Evolutionary conservation across 2,797 vertebrate species (phyloP).

Genomic region (Tachyglossus aculeatus): DNA sequence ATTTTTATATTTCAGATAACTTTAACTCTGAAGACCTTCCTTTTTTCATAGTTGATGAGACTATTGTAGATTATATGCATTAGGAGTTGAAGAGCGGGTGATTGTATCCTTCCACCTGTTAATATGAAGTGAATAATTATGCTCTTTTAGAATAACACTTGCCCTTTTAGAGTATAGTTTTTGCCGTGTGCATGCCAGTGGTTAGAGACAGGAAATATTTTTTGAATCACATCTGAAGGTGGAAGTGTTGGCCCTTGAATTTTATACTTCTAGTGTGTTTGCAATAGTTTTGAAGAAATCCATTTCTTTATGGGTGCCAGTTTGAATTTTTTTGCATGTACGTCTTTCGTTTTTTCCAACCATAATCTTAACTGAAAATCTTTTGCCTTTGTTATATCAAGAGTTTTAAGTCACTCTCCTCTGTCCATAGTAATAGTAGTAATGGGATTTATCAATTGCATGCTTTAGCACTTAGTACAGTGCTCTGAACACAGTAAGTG

Average conservation of each 20-base stretch:
- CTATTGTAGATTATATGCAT: neutral
- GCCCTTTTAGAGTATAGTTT: slow-evolving; percentile 8
- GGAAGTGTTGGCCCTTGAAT: neutral
- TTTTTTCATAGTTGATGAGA: neutral
- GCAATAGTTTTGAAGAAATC: slow-evolving; percentile 41
- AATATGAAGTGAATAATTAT: neutral
- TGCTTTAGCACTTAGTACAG: no score
- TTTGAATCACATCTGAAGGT: neutral
- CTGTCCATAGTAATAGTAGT: slow-evolving; percentile 1
- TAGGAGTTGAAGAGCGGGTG: neutral
- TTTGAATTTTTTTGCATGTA: slow-evolving; percentile 38
- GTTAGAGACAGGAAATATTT: slow-evolving; percentile 15
- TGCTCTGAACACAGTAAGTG: no score
- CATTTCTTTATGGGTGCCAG: neutral
- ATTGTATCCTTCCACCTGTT: neutral
- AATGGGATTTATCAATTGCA: no score
- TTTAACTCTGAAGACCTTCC: neutral
- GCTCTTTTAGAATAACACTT: neutral
- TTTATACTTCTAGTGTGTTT: slow-evolving; percentile 5
- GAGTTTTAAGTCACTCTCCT: slow-evolving; percentile 31
- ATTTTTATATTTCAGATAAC: neutral
- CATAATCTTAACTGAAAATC: slow-evolving; percentile 15
- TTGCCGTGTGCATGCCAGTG: neutral
- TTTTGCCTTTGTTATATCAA: slow-evolving; percentile 15
- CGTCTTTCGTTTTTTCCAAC: slow-evolving; percentile 38